Conservation (phyloP, 2,888 invertebrate genomes). For the Hemicrepidius hirtus region DNA sequence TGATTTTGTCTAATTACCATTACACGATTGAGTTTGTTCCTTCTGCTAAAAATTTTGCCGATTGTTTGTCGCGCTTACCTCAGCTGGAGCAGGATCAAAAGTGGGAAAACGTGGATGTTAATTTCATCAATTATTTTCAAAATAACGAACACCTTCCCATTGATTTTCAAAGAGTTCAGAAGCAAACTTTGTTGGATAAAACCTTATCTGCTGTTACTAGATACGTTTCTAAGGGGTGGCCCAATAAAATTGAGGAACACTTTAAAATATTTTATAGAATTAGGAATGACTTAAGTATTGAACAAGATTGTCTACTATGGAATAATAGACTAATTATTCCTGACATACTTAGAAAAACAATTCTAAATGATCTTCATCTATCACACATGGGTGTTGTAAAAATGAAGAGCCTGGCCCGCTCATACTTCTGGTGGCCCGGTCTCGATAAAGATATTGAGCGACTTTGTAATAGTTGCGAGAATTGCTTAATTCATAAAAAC, state of each 20-base stretch:
- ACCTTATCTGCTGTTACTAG: no score
- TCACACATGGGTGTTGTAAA: constrained; percentile 44
- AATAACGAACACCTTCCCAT: not conserved
- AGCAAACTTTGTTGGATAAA: not conserved
- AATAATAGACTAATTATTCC: constrained; percentile 45
- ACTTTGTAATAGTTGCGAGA: not conserved
- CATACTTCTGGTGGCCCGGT: constrained; percentile 52
- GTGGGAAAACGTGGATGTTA: not conserved
- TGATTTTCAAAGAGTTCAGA: constrained; percentile 2
- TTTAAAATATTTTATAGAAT: not conserved
- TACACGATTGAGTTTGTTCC: constrained; percentile 32
- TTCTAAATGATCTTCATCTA: constrained; percentile 36
- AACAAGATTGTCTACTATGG: constrained; percentile 9
- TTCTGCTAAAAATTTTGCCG: constrained; percentile 12
- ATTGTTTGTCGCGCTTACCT: constrained; percentile 26
- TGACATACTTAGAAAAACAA: constrained; percentile 4
- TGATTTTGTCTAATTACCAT: constrained; percentile 19
- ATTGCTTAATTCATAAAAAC: not conserved
- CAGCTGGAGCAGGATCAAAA: not conserved
- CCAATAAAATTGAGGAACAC: constrained; percentile 2
- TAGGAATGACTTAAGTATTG: not conserved
- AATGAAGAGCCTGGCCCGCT: constrained; percentile 48
- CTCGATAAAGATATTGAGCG: constrained; percentile 46
- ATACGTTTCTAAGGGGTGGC: not conserved
- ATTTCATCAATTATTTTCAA: constrained; percentile 6